Evolutionary conservation across 2,797 vertebrate genomes (phyloP).

Genomic region (Gambusia yucatana): DNA sequence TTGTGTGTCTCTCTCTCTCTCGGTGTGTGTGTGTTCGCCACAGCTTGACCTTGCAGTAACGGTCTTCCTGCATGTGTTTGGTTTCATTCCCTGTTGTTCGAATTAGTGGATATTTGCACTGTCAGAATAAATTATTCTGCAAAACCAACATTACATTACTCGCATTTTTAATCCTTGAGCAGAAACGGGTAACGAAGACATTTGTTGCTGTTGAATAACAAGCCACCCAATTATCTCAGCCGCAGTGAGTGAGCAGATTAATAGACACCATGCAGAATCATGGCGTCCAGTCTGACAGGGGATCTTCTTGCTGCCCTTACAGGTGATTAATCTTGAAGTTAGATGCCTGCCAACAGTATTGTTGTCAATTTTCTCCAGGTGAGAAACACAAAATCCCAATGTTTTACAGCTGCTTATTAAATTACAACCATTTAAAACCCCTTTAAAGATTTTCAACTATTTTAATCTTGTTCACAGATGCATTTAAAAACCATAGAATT

Average conservation of each 20-base stretch:
- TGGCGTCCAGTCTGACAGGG: neutral
- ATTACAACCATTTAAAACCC: neutral
- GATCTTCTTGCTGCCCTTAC: conserved; percentile 13
- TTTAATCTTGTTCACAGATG: neutral
- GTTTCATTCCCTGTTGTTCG: conserved; percentile 23
- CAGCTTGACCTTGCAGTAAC: conserved; percentile 50
- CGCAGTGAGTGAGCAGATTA: neutral
- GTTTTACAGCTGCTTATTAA: neutral
- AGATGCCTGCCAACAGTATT: conserved; percentile 22
- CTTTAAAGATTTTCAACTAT: neutral
- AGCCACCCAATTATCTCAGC: conserved; percentile 12
- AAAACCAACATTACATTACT: conserved; percentile 9
- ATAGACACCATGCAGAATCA: conserved; percentile 7
- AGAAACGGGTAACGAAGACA: neutral
- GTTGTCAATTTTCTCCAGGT: conserved; percentile 1
- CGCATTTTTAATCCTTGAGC: conserved; percentile 16
- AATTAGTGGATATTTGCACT: conserved; percentile 19
- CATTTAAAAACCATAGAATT: neutral
- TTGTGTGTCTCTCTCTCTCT: conserved; percentile 28
- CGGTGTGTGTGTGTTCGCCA: conserved; percentile 29
- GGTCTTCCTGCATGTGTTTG: conserved; percentile 42
- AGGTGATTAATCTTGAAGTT: conserved; percentile 24
- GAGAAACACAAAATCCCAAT: conserved; percentile 18
- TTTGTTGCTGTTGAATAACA: neutral
- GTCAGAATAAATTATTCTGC: conserved; percentile 31